Percentiles rank a stretch among this genome's conserved stretches.
Conservation (phyloP, 2,797 vertebrate genomes). For the Chelonia mydas region DNA sequence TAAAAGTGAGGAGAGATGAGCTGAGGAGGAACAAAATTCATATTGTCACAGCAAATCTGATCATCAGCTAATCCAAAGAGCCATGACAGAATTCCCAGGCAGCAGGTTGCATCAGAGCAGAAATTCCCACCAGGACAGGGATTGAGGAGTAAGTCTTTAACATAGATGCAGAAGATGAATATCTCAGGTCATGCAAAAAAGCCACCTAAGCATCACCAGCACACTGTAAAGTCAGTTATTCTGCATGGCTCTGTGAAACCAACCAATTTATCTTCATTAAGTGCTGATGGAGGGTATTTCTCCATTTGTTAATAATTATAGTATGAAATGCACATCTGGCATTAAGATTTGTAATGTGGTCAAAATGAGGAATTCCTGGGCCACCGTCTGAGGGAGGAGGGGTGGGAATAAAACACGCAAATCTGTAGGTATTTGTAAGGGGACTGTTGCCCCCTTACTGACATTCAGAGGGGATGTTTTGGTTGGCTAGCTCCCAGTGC, state of each 20-base stretch:
- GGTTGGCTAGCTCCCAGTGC: too few species aligned
- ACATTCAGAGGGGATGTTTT: too few species aligned
- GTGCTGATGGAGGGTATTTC: fast-evolving
- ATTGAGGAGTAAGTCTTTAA: not conserved
- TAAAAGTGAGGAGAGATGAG: not conserved
- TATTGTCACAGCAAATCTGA: not conserved
- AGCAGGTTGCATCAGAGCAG: fast-evolving
- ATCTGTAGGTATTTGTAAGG: fast-evolving
- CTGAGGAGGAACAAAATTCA: not conserved
- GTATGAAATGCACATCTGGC: not conserved
- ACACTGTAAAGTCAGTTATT: not conserved
- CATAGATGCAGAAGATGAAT: fast-evolving
- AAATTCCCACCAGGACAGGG: fast-evolving
- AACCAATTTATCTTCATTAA: not conserved
- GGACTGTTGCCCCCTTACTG: too few species aligned
- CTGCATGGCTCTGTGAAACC: not conserved
- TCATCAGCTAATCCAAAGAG: not conserved
- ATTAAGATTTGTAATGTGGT: not conserved
- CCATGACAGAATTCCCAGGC: not conserved
- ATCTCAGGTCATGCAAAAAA: not conserved
- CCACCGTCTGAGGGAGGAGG: not conserved
- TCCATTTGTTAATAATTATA: not conserved
- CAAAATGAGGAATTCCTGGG: not conserved
- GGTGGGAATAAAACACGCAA: not conserved
- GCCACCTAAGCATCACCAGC: not conserved